Base-by-base conservation (phyloP, 2,113 vertebrate species). In the Phyllostomus discolor region DNA sequence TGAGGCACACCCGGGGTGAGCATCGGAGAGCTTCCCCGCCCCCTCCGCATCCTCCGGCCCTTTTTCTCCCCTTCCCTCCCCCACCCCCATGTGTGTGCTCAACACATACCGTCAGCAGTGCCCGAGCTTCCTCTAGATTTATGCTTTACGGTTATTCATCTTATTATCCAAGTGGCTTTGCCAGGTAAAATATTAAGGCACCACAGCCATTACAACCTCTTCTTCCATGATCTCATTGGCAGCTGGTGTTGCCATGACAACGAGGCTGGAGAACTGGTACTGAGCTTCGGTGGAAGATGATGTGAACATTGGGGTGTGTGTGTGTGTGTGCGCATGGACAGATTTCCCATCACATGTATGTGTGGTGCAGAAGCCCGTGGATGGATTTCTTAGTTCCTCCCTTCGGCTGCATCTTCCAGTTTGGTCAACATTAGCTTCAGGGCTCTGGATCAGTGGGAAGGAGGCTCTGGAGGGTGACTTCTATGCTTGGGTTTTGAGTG, bases 201-300 rank as follows among this genome's bases (percentile, higher is more conserved):
- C 66, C 54, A 75, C 59, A 94, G 94, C 97, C 92, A 94, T 96
- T 94, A 95, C 85, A 94, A 96, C 97, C 96, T 87, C 73, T 78
- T 70, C 94, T 96, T 90, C 84, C 90, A 90, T 96, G 97, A 97
- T 97, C 97, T 98, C 94, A 97, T 95, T 97, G 96, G 96, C 94
- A 97, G 97, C 88, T 96, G 88, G 84, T 79, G 96, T 98, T 98
- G 90, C 95, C 94, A 98, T 98, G 97, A 97, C 97, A 97, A 98
- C 97, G 88, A 94, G 66, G 90, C 92, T 93, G 69, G 84, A 96
- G 59, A 80, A 80, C 87, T 70, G 91, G 94, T 94, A 78, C 75
- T 75, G 83, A 92, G 96, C 87, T 91, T 93, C 82, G 0, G 64
- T 92, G 80, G 75, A 95, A 97, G 88, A 92, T 22, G 62, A 95